Evolutionary conservation across 2,888 invertebrate species (phyloP), one percentile per base, ranked within the genome.

Genomic region (Drosophila yooni): DNA sequence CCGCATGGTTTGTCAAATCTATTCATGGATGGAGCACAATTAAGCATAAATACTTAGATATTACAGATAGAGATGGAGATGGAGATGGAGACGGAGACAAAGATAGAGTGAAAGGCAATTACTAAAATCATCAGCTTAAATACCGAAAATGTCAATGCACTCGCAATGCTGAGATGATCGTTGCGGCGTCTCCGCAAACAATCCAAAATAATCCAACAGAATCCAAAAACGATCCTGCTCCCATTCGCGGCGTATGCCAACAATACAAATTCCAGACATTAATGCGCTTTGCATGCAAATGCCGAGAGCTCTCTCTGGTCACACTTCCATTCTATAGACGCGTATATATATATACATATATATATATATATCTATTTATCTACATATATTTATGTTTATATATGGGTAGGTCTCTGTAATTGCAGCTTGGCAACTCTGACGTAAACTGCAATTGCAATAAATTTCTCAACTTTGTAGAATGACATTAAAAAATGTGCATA

Each of bases 211-310:
- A 46, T 46, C 21, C 1, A 21, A 21, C 21, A 43, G 11, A 21
- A 43, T 11, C 21, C 43, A 13, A 21, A 61, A 70, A 70, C 43
- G 51, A 70, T 70, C 31, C 61, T 61, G 43, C 13, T 36, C 27
- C 21, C 70, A 54, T 46, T 38, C 31, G 34, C 7, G 25, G 34
- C 29, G 53, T n/a, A 36, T 38, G 40, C 29, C 69, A 51, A 63
- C 65, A 74, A 79, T 66, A 66, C 31, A 73, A 76, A 79, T 77
- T 79, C 77, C 76, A 80, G 71, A 74, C 74, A 74, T 69, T 68
- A 60, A 53, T 63, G 74, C 57, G 48, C 64, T 40, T 51, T 36
- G 74, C 68, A 74, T 74, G 74, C 74, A 64, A 74, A 74, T 74
- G 63, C 60, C 43, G 38, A 48, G 31, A 46, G 38, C 46, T 15